Conservation (phyloP, 2,888 invertebrate genomes). For the Tachina grossa region DNA sequence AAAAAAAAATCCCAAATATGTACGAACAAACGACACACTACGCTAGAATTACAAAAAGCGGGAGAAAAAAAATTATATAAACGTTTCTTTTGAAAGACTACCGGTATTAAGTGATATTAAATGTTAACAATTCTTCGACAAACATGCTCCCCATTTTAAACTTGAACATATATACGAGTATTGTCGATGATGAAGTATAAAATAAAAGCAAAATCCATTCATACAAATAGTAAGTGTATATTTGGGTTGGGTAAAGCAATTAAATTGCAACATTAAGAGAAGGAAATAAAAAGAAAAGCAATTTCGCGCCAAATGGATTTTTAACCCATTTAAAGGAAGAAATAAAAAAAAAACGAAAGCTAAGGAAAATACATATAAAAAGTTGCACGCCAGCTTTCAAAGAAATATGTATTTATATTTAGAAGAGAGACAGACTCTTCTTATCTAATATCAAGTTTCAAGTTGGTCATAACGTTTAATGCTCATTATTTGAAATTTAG, state of each 20-base stretch:
- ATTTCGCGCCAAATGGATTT: constrained; percentile 40
- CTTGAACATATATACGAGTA: background rate
- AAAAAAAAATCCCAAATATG: constrained; percentile 4
- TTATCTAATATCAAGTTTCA: no score
- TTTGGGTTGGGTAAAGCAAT: constrained; percentile 51
- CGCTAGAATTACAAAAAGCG: constrained; percentile 11
- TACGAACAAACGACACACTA: constrained; percentile 5
- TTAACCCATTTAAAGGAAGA: constrained; percentile 32
- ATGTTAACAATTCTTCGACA: constrained; percentile 31
- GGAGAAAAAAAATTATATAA: constrained; percentile 6
- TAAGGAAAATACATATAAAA: background rate
- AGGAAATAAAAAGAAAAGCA: constrained; percentile 13
- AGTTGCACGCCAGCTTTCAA: no score
- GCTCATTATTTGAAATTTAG: no score
- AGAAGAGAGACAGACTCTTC: no score
- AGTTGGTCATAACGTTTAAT: no score
- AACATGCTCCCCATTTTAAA: constrained; percentile 32
- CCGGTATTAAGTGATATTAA: constrained; percentile 63
- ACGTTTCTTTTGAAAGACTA: constrained; percentile 34
- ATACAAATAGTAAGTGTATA: background rate
- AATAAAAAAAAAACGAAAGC: background rate
- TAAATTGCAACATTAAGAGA: constrained; percentile 53
- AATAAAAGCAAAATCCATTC: constrained; percentile 25
- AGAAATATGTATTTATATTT: no score
- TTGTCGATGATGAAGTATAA: constrained; percentile 16